Evolutionary conservation across 1,140 invertebrate genomes (phyloP).

Genomic region (Cecropterus lyciades): DNA sequence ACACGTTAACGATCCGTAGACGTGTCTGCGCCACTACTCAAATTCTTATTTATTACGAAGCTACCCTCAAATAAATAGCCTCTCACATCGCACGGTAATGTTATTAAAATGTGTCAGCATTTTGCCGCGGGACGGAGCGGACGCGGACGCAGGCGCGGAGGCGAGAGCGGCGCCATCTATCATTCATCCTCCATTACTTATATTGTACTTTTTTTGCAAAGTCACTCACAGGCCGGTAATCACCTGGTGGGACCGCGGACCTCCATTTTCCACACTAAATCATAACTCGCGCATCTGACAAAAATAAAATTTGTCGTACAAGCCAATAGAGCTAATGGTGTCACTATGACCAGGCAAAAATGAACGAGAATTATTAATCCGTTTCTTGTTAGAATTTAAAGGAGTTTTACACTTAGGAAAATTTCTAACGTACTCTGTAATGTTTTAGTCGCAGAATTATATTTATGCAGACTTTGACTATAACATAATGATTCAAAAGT

Average conservation of each 20-base stretch:
- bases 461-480: neutral
- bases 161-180: slow-evolving; percentile 75
- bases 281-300: slow-evolving; percentile 81
- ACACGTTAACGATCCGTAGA: slow-evolving; percentile 70
- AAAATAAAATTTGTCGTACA: slow-evolving; percentile 83
- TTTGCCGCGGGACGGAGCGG: slow-evolving; percentile 61
- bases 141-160: slow-evolving; percentile 49
- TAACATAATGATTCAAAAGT: neutral
- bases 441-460: neutral
- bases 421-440: neutral
- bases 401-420: slow-evolving; percentile 14
- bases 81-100: slow-evolving; percentile 78
- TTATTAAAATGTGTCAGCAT: slow-evolving; percentile 84
- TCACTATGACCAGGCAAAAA: slow-evolving; percentile 73
- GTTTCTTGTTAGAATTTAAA: slow-evolving; percentile 31
- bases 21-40: slow-evolving; percentile 70
- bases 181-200: slow-evolving; percentile 84
- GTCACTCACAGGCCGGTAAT: slow-evolving; percentile 83
- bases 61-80: slow-evolving; percentile 79
- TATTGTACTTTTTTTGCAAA: slow-evolving; percentile 84
- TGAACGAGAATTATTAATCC: slow-evolving; percentile 45
- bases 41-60: slow-evolving; percentile 78
- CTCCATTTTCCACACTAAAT: slow-evolving; percentile 83
- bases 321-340: slow-evolving; percentile 80
- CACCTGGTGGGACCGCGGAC: slow-evolving; percentile 80